Percentiles rank a stretch among this genome's conserved stretches.
These are phyloP conservation scores for Yasuhikotakia modesta DNA, from an alignment of 2,797 vertebrate genomes.

Conservation along the genomic window DNA sequence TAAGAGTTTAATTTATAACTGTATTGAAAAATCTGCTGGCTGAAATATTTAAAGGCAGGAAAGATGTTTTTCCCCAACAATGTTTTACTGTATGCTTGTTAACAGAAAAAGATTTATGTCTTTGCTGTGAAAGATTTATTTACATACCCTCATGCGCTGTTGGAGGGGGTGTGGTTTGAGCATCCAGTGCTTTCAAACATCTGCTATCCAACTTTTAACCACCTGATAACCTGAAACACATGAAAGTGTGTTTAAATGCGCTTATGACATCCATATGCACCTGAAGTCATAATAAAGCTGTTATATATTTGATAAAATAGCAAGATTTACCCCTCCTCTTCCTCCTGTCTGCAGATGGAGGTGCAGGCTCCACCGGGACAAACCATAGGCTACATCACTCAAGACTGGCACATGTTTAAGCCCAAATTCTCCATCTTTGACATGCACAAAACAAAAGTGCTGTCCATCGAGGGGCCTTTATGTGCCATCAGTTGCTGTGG, in stretches of 20 bases:
- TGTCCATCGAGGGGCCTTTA: conserved; percentile 73
- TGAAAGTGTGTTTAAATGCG: background rate
- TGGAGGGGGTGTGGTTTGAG: no score
- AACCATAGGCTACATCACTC: conserved; percentile 72
- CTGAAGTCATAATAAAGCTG: no score
- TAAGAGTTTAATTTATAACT: background rate
- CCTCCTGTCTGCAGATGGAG: conserved; percentile 69
- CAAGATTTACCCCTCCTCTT: background rate
- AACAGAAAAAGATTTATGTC: no score
- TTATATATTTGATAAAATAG: background rate
- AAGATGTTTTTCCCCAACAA: no score
- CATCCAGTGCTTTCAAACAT: no score
- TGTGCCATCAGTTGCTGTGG: conserved; percentile 73
- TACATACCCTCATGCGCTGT: no score
- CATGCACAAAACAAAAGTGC: conserved; percentile 65
- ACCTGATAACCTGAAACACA: background rate
- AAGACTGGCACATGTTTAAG: conserved; percentile 75
- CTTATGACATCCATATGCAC: no score
- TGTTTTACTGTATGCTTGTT: no score
- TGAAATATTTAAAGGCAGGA: background rate
- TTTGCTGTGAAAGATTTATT: no score
- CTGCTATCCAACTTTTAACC: background rate
- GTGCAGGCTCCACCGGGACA: conserved; percentile 73
- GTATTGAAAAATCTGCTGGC: background rate
- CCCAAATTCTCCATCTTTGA: conserved; percentile 76